Percentiles rank a stretch among this genome's conserved stretches.
Conservation (phyloP, 92 coral and sea anemone genomes). For the Parazoanthus swiftii region DNA sequence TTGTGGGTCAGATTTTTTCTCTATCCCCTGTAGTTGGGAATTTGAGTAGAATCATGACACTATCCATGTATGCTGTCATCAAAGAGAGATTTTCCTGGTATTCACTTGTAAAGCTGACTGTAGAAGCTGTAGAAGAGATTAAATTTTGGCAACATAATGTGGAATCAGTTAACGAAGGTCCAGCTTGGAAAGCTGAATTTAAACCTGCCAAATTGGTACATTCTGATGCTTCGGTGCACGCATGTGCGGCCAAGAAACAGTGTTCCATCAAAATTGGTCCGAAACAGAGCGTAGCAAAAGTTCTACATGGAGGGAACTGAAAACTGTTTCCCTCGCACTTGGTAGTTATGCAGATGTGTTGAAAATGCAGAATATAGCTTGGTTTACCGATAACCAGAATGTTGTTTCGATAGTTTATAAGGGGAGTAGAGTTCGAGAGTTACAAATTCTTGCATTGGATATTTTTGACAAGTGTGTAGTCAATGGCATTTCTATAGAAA, state of each 20-base stretch:
- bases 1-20: background rate
- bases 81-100: conserved; percentile 22
- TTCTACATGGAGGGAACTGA: conserved; percentile 54
- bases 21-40: conserved; percentile 24
- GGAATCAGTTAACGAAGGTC: background rate
- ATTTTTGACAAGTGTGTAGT: conserved; percentile 11
- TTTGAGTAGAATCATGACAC: conserved; percentile 24
- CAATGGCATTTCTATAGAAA: conserved; percentile 15
- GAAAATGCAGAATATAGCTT: conserved; percentile 34
- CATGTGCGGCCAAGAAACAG: conserved; percentile 41
- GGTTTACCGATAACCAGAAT: conserved; percentile 51
- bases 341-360: background rate
- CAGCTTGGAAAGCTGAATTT: conserved; percentile 30
- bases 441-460: conserved; percentile 44
- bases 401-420: conserved; percentile 25
- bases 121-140: conserved; percentile 2
- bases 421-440: conserved; percentile 51
- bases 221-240: conserved; percentile 46
- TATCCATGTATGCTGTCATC: conserved; percentile 17
- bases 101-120: background rate
- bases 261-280: conserved; percentile 66
- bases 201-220: conserved; percentile 42
- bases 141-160: conserved; percentile 32
- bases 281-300: conserved; percentile 46
- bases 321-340: conserved; percentile 52